phyloP scores from a whole-genome alignment of 2,113 vertebrate genomes.

The Athene noctua region DNA sequence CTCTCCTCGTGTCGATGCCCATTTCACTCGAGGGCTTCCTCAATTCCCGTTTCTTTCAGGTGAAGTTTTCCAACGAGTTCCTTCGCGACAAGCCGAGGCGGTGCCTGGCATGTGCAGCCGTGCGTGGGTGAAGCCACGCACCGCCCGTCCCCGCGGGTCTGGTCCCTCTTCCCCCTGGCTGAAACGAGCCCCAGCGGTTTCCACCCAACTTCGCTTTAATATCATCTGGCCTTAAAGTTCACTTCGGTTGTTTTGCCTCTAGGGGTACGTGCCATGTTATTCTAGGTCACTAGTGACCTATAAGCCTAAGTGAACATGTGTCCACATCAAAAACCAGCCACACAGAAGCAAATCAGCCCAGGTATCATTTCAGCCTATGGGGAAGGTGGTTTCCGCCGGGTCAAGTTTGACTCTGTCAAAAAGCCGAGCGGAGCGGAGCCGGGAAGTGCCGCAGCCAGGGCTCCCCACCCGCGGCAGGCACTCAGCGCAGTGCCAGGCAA shows the following conservation, averaged over 20 bases:
- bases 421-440: background rate
- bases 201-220: background rate
- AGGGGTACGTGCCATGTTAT: background rate
- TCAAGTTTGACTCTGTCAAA: background rate
- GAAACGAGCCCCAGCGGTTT: background rate
- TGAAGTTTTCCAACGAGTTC: background rate
- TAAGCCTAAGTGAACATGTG: background rate
- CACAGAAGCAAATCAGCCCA: background rate
- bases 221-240: conserved; percentile 6
- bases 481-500: background rate
- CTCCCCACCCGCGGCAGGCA: background rate
- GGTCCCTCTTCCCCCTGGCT: background rate
- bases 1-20: background rate
- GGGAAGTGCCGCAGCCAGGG: background rate
- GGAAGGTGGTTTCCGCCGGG: background rate
- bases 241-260: conserved; percentile 15
- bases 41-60: background rate
- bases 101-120: background rate
- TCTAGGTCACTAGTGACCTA: conserved; percentile 2
- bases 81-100: background rate
- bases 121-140: background rate
- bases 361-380: background rate
- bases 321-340: background rate
- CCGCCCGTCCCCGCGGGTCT: background rate
- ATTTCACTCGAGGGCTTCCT: background rate